Conservation (phyloP, 1,140 invertebrate genomes). For the Hyposmocoma kahamanoa region DNA sequence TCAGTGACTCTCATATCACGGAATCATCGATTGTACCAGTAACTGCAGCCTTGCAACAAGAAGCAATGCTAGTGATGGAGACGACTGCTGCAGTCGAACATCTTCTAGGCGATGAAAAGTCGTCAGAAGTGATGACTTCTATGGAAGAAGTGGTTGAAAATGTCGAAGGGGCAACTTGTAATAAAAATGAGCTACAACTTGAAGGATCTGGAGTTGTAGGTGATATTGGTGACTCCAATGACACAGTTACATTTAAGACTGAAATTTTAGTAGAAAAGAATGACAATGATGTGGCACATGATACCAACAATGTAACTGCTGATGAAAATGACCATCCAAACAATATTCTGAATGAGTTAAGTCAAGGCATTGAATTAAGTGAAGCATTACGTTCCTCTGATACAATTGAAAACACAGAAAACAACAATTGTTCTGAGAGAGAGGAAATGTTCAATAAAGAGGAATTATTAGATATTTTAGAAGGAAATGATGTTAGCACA, state of each 20-base stretch:
- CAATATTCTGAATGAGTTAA: constrained; percentile 50
- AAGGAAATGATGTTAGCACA: constrained; percentile 52
- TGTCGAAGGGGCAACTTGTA: neutral
- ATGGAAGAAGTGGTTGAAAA: neutral
- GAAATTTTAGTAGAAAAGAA: constrained; percentile 55
- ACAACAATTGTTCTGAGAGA: constrained; percentile 43
- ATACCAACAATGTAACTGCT: constrained; percentile 13
- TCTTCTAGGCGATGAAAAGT: neutral
- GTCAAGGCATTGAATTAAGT: constrained; percentile 55
- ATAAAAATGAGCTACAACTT: neutral
- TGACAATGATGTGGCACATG: constrained; percentile 27
- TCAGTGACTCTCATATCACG: too few relatives aligned
- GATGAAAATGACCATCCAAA: constrained; percentile 27
- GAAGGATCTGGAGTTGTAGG: constrained; percentile 15
- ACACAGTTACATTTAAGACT: constrained; percentile 48
- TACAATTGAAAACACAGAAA: constrained; percentile 39
- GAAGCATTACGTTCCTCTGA: constrained; percentile 48
- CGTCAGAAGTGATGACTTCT: constrained; percentile 19
- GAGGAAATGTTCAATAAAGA: constrained; percentile 66
- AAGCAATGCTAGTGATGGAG: neutral
- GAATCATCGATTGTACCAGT: too few relatives aligned
- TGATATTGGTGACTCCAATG: constrained; percentile 24
- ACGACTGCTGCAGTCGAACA: neutral
- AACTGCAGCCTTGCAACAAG: neutral
- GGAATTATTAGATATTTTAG: constrained; percentile 57